A percentile compares a stretch with the other conserved stretches of the same genome.
phyloP scores from a whole-genome alignment of 1,140 invertebrate species.

The Heliconius nattereri region DNA sequence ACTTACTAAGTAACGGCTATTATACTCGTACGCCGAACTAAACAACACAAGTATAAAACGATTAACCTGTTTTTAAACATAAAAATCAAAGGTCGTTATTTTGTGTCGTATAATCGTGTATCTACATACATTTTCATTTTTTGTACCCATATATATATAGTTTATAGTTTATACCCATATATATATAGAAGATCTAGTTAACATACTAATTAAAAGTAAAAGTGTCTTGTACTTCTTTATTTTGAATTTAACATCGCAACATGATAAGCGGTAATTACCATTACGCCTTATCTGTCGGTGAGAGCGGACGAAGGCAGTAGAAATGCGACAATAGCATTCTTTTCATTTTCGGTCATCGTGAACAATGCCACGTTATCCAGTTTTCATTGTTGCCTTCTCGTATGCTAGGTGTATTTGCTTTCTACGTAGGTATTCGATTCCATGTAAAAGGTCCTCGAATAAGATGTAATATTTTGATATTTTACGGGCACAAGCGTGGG shows the following conservation, averaged over 20 bases:
- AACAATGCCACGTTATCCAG: slow-evolving; percentile 31
- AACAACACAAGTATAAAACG: background rate
- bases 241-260: slow-evolving; percentile 15
- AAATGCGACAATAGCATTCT: slow-evolving; percentile 29
- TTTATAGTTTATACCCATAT: too few species aligned
- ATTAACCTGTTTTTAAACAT: slow-evolving; percentile 7
- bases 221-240: slow-evolving; percentile 3
- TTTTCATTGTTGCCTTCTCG: slow-evolving; percentile 16
- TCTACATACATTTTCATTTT: background rate
- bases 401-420: background rate
- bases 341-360: slow-evolving; percentile 31
- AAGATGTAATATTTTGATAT: too few species aligned
- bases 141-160: too few species aligned
- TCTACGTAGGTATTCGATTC: background rate
- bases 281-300: slow-evolving; percentile 28
- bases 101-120: background rate
- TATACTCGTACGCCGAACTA: background rate
- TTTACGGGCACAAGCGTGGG: too few species aligned
- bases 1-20: background rate
- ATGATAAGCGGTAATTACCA: slow-evolving; percentile 23
- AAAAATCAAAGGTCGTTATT: background rate
- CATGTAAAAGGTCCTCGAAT: too few species aligned
- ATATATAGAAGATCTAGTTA: slow-evolving; percentile 8
- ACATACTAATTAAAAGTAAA: slow-evolving; percentile 29
- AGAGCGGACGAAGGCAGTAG: slow-evolving; percentile 18